Base-by-base conservation (phyloP, 2,113 vertebrate species). In the Bubalus kerabau region DNA sequence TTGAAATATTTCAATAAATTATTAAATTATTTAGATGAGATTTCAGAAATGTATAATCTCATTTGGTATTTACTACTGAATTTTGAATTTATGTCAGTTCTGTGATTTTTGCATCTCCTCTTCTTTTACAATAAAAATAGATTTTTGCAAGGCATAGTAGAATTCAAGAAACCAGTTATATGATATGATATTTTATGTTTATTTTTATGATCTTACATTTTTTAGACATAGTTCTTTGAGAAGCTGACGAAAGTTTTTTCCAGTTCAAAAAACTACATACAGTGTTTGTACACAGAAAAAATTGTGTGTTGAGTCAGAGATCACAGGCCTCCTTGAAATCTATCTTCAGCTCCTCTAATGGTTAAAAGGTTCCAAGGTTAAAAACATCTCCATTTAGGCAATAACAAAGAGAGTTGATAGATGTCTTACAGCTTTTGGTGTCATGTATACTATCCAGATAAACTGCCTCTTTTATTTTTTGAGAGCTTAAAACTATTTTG, bases 171-270 rank as follows among this genome's bases (percentile, higher is more conserved):
- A 87, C 26, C 87, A 94, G 23, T 67, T 67, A 50, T 24, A 88
- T 84, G 24, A 82, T 28, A 87, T 30, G 62, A 71, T 10, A 78
- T 67, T 89, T 83, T 93, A 95, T 89, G 11, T 84, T 95, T 76
- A 84, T 80, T 95, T 91, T 96, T 81, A 95, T 83, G 8, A 87
- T 60, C 46, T 91, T 95, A 83, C 5, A 89, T 87, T 95, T 97
- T 83, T 81, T 3, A 91, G 52, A 81, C 23, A 71, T 2, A 93
- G 36, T 56, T 95, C 46, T 80, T 93, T 91, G 26, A 92, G 46
- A 90, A 96, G 21, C 19, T 91, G 62, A 83, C n/a, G 30, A 96
- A 92, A 93, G 9, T 11, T 60, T 94, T 91, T 50, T 71, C 30
- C n/a, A 89, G 12, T 71, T 3, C 28, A 92, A 87, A 76, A 54